phyloP scores from a whole-genome alignment of 2,888 invertebrate species.

The Siphlonurus alternatus region DNA sequence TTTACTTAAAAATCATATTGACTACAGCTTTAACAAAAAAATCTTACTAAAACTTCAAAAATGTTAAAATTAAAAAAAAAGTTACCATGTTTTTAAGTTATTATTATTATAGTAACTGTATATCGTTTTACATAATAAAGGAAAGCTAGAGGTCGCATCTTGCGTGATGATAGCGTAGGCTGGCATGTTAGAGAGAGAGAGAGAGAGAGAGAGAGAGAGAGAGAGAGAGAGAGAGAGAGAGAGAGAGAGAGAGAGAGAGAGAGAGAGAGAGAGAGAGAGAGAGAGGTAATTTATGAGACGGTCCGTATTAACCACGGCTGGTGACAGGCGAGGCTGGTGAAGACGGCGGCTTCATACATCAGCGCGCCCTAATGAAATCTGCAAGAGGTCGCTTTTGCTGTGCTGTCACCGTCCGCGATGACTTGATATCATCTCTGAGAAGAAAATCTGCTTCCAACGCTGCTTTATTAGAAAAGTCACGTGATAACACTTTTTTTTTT shows the following conservation, averaged over 20 bases:
- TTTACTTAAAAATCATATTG: no score
- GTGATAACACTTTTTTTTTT: not conserved
- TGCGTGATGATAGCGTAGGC: not conserved
- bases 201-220: not conserved
- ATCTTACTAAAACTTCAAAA: no score
- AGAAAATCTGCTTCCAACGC: not conserved
- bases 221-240: conserved; percentile 2
- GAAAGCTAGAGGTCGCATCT: not conserved
- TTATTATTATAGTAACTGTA: no score
- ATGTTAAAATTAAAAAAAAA: no score
- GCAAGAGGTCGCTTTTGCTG: not conserved
- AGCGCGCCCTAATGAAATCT: not conserved
- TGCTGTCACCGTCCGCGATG: not conserved
- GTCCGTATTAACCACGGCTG: not conserved
- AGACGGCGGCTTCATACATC: not conserved
- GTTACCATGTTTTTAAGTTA: no score
- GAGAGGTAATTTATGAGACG: not conserved
- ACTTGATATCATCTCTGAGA: not conserved
- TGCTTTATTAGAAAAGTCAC: no score
- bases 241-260: not conserved
- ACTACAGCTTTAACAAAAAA: no score
- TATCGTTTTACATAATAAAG: no score
- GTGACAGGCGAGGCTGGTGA: not conserved
- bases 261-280: not conserved
- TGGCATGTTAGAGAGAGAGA: not conserved